Evolutionary conservation across 2,888 invertebrate genomes (phyloP).

Genomic region (Stenotaenia linearis): DNA sequence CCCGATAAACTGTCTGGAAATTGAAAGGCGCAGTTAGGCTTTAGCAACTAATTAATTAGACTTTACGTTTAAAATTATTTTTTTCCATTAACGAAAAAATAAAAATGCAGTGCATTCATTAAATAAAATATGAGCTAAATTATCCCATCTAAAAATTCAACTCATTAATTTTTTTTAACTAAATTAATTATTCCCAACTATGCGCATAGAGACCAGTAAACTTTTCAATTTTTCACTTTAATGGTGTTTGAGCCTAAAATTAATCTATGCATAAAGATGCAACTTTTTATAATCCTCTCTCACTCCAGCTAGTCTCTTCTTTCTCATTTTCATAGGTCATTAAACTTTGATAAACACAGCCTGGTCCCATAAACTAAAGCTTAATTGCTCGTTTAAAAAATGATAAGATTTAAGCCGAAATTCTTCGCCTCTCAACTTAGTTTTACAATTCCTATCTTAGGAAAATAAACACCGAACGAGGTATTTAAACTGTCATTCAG

Average conservation of each 20-base stretch:
- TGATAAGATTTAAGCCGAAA: background rate
- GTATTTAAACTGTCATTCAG: conserved; percentile 8
- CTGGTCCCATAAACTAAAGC: conserved; percentile 2
- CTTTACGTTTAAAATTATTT: background rate
- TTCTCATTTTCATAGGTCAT: background rate
- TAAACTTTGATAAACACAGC: conserved; percentile 8
- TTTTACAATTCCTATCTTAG: background rate
- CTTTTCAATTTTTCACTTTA: background rate
- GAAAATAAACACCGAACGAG: background rate
- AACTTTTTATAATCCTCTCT: background rate
- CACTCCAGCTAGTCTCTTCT: background rate
- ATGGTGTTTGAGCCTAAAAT: background rate
- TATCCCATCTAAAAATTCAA: background rate
- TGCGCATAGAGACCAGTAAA: background rate
- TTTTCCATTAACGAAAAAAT: background rate
- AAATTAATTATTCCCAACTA: background rate
- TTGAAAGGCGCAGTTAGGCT: background rate
- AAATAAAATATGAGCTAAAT: background rate
- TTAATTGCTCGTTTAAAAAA: conserved; percentile 11
- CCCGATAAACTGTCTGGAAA: background rate
- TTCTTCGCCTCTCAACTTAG: conserved; percentile 6
- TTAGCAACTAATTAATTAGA: background rate
- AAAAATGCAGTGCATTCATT: background rate
- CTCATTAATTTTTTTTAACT: background rate
- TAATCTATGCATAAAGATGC: background rate